Evolutionary conservation across 2,113 vertebrate species (phyloP).

Genomic region (Plestiodon gilberti): DNA sequence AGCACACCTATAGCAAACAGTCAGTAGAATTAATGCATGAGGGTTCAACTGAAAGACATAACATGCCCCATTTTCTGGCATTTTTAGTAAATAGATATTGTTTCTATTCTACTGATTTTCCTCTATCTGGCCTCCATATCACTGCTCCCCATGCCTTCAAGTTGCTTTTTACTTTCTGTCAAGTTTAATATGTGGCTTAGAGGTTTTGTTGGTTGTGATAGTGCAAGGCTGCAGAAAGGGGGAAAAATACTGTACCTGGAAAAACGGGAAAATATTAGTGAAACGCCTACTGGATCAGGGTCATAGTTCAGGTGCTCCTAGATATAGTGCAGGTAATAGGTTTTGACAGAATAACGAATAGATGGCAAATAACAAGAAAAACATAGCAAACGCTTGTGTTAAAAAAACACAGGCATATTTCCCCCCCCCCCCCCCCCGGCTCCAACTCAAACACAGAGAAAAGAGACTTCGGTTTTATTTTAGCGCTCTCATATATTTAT

Average conservation of each 20-base stretch:
- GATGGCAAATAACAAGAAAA: background rate
- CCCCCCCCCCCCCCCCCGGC: too few species aligned
- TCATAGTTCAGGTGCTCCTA: background rate
- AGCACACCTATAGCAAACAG: background rate
- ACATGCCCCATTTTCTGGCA: background rate
- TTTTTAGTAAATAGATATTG: background rate
- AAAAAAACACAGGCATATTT: background rate
- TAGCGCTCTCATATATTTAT: slow-evolving; percentile 23
- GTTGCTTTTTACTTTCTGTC: background rate
- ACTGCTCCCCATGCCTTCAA: background rate
- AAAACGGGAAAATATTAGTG: too few species aligned
- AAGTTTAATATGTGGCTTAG: background rate
- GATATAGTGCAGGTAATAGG: background rate
- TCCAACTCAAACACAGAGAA: background rate
- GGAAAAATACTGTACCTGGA: background rate
- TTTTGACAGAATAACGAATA: background rate
- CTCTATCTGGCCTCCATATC: background rate
- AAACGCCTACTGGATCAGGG: background rate
- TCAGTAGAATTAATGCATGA: background rate
- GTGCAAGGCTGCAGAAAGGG: background rate
- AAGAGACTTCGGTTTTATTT: slow-evolving; percentile 22
- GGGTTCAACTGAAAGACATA: background rate
- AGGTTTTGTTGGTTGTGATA: background rate
- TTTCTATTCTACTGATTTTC: background rate
- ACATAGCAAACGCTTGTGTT: accelerated